Evolutionary conservation across 2,888 invertebrate genomes (phyloP), one percentile per base, ranked within the genome.

Genomic region (Dryobota labecula): DNA sequence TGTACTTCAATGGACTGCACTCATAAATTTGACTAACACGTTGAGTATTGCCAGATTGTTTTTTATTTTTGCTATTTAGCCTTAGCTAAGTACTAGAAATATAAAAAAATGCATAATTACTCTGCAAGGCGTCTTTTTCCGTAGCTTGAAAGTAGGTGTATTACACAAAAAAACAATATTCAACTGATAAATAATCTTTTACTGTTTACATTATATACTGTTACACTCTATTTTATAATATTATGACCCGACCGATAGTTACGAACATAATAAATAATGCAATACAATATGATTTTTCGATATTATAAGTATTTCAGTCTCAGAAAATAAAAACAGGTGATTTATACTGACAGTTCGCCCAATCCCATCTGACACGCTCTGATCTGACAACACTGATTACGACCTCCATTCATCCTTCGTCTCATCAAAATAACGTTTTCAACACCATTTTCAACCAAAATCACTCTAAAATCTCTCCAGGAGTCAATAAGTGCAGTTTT

Each of bases 341-440:
- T 33, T 38, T 49, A 6, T 9, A 4, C 11, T 30, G 18, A 24
- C 18, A 9, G 13, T 60, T 27, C 8, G 9, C 8, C 5, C n/a
- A n/a, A n/a, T n/a, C n/a, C n/a, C n/a, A 13, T 63, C 15, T 13
- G 36, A 66, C 47, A 30, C 30, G 20, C 6, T 33, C 6, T 24
- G 1, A 54, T 47, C 24, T 51, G 49, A 45, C 30, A 67, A 73
- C 76, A 73, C 67, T 51, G 15, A 74, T 41, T 54, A 85, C 94
- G 95, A 95, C 95, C 95, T 95, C 95, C 95, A 95, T 94, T 95
- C 94, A 95, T 95, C 95, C 95, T 96, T 94, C 92, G 89, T 80
- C 67, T 82, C 77, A 77, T 80, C 78, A 78, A 85, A 85, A 87
- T 87, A 79, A 72, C 80, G 90, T 90, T 90, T 93, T 91, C 91